Base-by-base conservation (phyloP, 2,888 invertebrate genomes). In the Conchocele bisecta region DNA sequence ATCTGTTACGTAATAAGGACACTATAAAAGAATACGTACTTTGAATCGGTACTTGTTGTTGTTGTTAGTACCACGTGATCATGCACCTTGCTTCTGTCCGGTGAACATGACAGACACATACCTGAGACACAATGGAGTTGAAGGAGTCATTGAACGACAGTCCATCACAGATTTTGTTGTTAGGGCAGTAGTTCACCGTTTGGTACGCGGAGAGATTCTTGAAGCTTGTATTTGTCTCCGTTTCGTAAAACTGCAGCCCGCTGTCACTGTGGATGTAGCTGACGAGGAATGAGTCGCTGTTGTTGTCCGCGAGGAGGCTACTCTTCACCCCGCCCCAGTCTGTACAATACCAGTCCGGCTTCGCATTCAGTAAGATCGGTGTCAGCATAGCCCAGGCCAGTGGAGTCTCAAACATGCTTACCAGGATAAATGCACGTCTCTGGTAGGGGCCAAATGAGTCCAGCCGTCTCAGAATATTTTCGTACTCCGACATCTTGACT, bases 351-450 rank as follows among this genome's bases (percentile, higher is more conserved):
- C 84, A 87, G 20, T 82, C 68, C 20, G 87, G 84, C 26, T 71
- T 81, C 31, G 82, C 84, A 50, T 84, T 82, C 1, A 86, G 77
- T 50, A 90, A 81, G 17, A 89, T 84, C 1, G 89, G 89, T 22
- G 88, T 78, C 31, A 90, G 70, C 87, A 90, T 89, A 9, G 87
- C 87, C 88, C 89, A 89, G 11, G 89, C 88, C 20, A 87, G 81
- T 0, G 90, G 88, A 0, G 88, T 86, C 67, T 90, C 90, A 79
- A 89, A 88, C 76, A 88, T 72, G 54, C 87, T 89, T 6, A 89
- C 87, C 7, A 89, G 64, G 5, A 89, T 35, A 53, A 89, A 89
- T 3, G 89, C 82, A n/a, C 87, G 64, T 3, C 86, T 64, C 79
- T 90, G 90, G 66, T 81, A 89, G 3, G 86, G 86, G 7, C 90